Percentiles rank a stretch among this genome's conserved stretches.
Evolutionary conservation across 2,797 vertebrate genomes (phyloP).

Genomic region (Gorsachius magnificus): DNA sequence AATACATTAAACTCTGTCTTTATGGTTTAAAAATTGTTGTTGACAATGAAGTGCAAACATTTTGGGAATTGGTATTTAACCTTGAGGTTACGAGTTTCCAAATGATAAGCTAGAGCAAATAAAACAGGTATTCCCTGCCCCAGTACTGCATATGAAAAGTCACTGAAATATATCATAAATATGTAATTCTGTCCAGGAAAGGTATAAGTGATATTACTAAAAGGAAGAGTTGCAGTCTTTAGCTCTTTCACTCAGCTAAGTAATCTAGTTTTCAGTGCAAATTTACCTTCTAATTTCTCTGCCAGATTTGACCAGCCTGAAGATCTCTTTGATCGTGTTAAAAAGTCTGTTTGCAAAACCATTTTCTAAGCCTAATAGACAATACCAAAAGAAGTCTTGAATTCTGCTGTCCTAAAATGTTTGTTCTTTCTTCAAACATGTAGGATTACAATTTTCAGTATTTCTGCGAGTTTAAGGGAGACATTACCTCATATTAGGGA

Average conservation of each 20-base stretch:
- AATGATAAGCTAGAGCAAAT: background rate
- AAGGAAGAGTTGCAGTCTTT: background rate
- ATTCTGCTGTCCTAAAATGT: background rate
- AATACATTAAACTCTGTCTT: background rate
- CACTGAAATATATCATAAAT: background rate
- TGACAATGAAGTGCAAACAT: background rate
- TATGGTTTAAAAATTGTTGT: background rate
- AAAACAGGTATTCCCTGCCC: background rate
- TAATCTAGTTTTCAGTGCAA: background rate
- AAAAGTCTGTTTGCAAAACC: background rate
- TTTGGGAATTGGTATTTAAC: background rate
- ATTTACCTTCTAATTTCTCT: background rate
- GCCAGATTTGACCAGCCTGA: background rate
- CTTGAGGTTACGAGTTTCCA: background rate
- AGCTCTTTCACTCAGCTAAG: background rate
- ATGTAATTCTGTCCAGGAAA: background rate
- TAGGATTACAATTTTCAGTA: background rate
- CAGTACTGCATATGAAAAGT: background rate
- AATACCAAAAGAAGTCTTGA: background rate
- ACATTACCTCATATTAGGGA: background rate
- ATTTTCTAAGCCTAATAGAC: background rate
- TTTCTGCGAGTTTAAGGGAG: background rate
- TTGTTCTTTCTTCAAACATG: background rate
- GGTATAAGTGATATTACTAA: background rate
- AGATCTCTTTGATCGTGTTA: background rate